A percentile compares a stretch with the other conserved stretches of the same genome.
These are phyloP conservation scores for Pseudopipra pipra DNA, from an alignment of 2,113 vertebrate genomes.

Conservation along the genomic window DNA sequence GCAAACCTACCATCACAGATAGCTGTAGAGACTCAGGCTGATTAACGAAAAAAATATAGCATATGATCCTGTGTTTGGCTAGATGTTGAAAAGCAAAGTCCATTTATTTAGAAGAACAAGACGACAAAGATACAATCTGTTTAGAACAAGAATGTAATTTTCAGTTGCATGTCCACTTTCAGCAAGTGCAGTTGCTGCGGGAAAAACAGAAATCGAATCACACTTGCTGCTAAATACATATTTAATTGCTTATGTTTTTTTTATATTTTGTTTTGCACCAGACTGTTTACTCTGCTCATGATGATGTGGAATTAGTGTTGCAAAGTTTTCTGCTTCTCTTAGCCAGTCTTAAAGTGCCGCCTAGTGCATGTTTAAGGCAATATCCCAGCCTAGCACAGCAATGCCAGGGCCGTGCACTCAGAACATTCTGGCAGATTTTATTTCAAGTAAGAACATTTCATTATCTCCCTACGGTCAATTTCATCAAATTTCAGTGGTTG, in stretches of 20 bases:
- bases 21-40: constrained; percentile 21
- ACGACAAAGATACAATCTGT: constrained; percentile 45
- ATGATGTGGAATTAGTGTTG: constrained; percentile 55
- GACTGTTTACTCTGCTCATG: constrained; percentile 74
- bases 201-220: constrained; percentile 71
- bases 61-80: constrained; percentile 28
- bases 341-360: constrained; percentile 72
- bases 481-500: not conserved
- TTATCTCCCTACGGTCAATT: not conserved
- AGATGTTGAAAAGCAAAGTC: constrained; percentile 39
- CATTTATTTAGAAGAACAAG: constrained; percentile 57
- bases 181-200: constrained; percentile 56
- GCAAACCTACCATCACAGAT: constrained; percentile 15
- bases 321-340: not conserved
- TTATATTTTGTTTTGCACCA: constrained; percentile 77
- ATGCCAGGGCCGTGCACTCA: not conserved
- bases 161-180: constrained; percentile 65
- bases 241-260: constrained; percentile 79
- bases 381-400: not conserved
- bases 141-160: constrained; percentile 60
- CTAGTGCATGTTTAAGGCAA: constrained; percentile 46
- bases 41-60: constrained; percentile 7
- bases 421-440: not conserved
- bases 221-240: constrained; percentile 78
- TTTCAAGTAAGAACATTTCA: not conserved